These are phyloP conservation scores for Dolichotis patagonum DNA, from an alignment of 2,113 vertebrate species.

Conservation along the genomic window DNA sequence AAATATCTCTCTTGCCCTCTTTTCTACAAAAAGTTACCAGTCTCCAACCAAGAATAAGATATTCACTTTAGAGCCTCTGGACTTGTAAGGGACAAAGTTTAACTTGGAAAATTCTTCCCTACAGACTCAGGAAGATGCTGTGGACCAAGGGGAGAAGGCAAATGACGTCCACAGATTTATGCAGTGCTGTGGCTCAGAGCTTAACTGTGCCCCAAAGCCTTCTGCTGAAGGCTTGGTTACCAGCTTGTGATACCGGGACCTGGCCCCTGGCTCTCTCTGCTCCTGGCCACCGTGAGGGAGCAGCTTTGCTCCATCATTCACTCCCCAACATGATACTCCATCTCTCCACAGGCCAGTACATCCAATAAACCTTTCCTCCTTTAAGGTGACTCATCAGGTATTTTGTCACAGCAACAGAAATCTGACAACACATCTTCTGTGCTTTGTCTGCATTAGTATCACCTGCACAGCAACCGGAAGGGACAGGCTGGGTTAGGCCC, in stretches of 20 bases:
- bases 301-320: background rate
- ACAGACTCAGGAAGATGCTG: background rate
- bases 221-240: background rate
- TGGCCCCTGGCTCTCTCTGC: background rate
- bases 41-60: background rate
- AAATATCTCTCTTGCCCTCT: background rate
- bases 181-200: background rate
- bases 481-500: background rate
- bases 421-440: no score
- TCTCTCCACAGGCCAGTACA: background rate
- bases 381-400: background rate
- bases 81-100: background rate
- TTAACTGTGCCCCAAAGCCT: background rate
- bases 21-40: background rate
- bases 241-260: no score
- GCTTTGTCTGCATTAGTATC: background rate
- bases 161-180: rapidly evolving
- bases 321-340: background rate
- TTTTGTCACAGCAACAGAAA: background rate
- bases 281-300: background rate
- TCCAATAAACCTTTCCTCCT: background rate
- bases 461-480: background rate
- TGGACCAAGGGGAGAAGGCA: background rate
- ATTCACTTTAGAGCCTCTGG: background rate
- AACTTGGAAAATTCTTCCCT: background rate